Evolutionary conservation across 2,797 vertebrate species (phyloP).

Genomic region (Ceyx erithaca): DNA sequence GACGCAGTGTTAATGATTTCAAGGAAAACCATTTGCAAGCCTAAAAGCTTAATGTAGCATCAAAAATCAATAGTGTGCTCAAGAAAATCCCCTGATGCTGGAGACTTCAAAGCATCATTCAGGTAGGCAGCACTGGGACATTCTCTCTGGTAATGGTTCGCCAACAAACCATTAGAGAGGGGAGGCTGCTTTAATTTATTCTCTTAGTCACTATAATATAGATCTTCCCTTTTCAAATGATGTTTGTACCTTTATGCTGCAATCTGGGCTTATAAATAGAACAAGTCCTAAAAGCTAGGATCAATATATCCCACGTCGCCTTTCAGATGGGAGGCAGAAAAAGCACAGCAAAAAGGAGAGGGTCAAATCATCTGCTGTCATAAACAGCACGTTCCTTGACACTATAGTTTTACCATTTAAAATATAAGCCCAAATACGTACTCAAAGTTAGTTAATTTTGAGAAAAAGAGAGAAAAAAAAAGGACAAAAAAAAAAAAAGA

Average conservation of each 20-base stretch:
- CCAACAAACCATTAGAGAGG: not conserved
- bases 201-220: constrained; percentile 40
- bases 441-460: not conserved
- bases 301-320: not conserved
- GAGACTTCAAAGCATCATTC: constrained; percentile 19
- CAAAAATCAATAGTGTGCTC: constrained; percentile 63
- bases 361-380: not conserved
- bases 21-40: constrained; percentile 36
- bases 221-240: constrained; percentile 35
- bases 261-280: constrained; percentile 25
- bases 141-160: not conserved
- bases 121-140: not conserved
- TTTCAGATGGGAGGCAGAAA: not conserved
- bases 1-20: constrained; percentile 30
- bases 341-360: not conserved
- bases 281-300: constrained; percentile 29
- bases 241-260: not conserved
- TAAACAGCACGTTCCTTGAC: not conserved
- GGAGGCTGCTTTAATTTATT: constrained; percentile 25
- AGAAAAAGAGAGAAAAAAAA: not conserved
- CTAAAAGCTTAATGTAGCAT: constrained; percentile 58
- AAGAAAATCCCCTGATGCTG: not conserved
- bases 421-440: not conserved
- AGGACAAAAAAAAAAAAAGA: not conserved
- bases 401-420: not conserved